Evolutionary conservation across 2,113 vertebrate species (phyloP), one percentile per base, ranked within the genome.

Genomic region (Gallinago jamesoni): DNA sequence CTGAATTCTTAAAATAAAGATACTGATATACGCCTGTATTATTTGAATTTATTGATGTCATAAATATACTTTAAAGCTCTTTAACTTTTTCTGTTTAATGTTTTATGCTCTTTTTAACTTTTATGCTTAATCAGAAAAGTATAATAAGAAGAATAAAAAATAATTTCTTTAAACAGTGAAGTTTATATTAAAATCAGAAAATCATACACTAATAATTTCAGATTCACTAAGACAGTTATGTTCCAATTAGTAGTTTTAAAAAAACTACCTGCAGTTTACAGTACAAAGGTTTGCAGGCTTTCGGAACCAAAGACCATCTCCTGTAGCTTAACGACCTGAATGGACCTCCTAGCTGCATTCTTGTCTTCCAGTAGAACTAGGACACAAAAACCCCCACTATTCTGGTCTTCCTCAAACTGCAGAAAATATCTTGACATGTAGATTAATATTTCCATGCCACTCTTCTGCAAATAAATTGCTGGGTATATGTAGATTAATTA

Each of bases 21-120:
- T 83, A 90, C 74, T 90, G 77, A 62, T 33, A 3, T 41, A 39
- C 80, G 73, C 88, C 67, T 91, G 66, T 91, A 89, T 89, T 78
- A 81, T 86, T 92, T 67, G 94, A 90, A 90, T 95, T 91, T 82
- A 91, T 60, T 94, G 79, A 94, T 95, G 86, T 84, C 92, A 90
- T 88, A 94, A 89, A 94, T 93, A 84, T 73, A 97, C 95, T 97
- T 96, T 91, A 76, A 87, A 93, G 86, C 84, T 90, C 85, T 94
- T 97, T 84, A 83, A 22, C 47, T 48, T 22, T 22, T 48, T 48
- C 10, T 48, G 47, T 11, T 22, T 48, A 22, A 48, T 48, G 47
- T 48, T 48, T 48, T 48, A 48, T 48, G 47, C 47, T 48, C 47
- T 48, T 48, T 48, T 48, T 48, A 48, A 48, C 20, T 48, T 22